These are phyloP conservation scores for Syngnathus floridae DNA, from an alignment of 2,113 vertebrate genomes.

Conservation along the genomic window DNA sequence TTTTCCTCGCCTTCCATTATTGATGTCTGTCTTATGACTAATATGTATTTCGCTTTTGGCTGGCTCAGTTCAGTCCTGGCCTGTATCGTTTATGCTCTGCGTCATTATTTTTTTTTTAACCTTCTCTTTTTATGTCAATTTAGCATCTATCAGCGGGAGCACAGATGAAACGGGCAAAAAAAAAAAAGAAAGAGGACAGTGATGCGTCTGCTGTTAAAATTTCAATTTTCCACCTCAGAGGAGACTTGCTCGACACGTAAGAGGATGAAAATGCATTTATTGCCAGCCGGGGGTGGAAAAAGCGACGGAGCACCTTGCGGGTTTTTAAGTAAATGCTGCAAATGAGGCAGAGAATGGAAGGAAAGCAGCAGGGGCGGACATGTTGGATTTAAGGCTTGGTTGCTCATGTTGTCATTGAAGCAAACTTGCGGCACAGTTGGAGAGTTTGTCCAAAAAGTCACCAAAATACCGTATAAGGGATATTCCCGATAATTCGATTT, in stretches of 20 bases:
- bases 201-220: slow-evolving; percentile 56
- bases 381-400: not conserved
- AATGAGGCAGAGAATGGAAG: slow-evolving; percentile 26
- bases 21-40: slow-evolving; percentile 23
- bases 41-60: slow-evolving; percentile 21
- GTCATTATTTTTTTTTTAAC: slow-evolving; percentile 2
- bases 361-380: slow-evolving; percentile 2
- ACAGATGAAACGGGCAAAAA: not conserved
- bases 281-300: not conserved
- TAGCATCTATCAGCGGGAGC: slow-evolving; percentile 18
- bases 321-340: slow-evolving; percentile 35
- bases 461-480: too few relatives aligned
- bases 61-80: slow-evolving; percentile 22
- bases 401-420: not conserved
- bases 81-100: slow-evolving; percentile 22
- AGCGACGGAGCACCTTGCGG: slow-evolving; percentile 15
- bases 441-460: too few relatives aligned
- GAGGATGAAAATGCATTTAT: slow-evolving; percentile 42
- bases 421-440: too few relatives aligned
- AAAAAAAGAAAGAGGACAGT: slow-evolving; percentile 9
- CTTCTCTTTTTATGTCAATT: slow-evolving; percentile 21
- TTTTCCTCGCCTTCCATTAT: slow-evolving; percentile 1
- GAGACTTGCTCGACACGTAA: slow-evolving; percentile 54
- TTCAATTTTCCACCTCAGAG: slow-evolving; percentile 63
- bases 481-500: too few relatives aligned